These are phyloP conservation scores for Nansenia antarctica DNA, from an alignment of 2,113 vertebrate species.

Conservation along the genomic window DNA sequence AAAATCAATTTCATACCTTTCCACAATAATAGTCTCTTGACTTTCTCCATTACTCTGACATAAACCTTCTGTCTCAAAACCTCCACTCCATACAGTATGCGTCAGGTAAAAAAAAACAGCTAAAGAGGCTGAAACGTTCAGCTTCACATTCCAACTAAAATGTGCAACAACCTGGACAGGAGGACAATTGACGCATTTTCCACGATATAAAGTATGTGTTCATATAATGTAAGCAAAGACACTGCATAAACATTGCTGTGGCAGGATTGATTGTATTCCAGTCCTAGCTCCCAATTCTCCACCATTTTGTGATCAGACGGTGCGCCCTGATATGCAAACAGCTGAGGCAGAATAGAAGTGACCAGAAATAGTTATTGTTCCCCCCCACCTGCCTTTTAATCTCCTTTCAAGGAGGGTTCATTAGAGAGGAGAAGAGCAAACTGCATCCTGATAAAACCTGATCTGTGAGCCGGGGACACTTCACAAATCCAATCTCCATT, in stretches of 20 bases:
- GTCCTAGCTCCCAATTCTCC: no score
- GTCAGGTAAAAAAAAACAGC: not conserved
- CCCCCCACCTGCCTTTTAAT: constrained; percentile 75
- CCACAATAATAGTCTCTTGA: constrained; percentile 41
- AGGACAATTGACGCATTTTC: no score
- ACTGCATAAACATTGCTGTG: no score
- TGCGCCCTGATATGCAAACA: constrained; percentile 48
- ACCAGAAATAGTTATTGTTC: constrained; percentile 75
- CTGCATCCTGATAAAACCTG: constrained; percentile 68
- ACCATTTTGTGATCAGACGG: not conserved
- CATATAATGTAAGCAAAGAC: no score
- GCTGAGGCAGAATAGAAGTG: constrained; percentile 70
- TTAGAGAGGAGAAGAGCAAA: constrained; percentile 66
- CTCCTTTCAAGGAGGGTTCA: constrained; percentile 73
- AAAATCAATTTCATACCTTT: constrained; percentile 42
- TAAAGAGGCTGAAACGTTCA: not conserved
- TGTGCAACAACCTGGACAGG: no score
- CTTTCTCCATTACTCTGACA: constrained; percentile 22
- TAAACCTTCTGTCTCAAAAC: not conserved
- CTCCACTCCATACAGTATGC: not conserved
- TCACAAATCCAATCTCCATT: constrained; percentile 60
- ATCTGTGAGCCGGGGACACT: constrained; percentile 66
- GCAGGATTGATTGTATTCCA: no score
- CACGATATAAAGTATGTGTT: no score
- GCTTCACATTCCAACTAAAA: no score